Conservation (phyloP, 2,113 vertebrate species). For the Stictonetta naevosa region DNA sequence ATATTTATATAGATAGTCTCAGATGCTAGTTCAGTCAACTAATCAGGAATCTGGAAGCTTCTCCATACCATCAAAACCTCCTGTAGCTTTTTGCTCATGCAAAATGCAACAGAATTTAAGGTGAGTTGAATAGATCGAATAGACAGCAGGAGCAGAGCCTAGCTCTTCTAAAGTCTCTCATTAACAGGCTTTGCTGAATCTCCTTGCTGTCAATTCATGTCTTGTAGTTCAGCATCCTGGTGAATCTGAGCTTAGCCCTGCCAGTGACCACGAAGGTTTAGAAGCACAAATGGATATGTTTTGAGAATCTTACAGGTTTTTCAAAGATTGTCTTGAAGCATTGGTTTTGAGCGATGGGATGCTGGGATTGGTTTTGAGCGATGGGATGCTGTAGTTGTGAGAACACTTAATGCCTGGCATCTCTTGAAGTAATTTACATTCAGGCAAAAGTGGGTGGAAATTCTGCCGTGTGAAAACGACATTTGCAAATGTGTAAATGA, state of each 20-base stretch:
- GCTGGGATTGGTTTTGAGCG: neutral
- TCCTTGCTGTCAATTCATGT: neutral
- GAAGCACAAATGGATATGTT: neutral
- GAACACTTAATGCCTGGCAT: slow-evolving; percentile 54
- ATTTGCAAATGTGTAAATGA: slow-evolving; percentile 63
- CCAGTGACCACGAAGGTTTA: neutral
- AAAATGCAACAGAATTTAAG: slow-evolving; percentile 14
- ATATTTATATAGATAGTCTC: neutral
- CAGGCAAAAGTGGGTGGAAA: slow-evolving; percentile 60
- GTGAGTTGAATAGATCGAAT: neutral
- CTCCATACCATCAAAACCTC: neutral
- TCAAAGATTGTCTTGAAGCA: slow-evolving; percentile 5
- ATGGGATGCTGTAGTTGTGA: slow-evolving; percentile 38
- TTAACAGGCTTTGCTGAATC: slow-evolving; percentile 18
- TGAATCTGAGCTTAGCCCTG: neutral
- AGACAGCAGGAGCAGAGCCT: neutral
- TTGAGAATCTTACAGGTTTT: neutral
- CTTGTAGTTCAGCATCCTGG: neutral
- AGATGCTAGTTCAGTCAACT: neutral
- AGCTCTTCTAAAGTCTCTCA: neutral
- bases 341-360: neutral
- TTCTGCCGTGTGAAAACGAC: slow-evolving; percentile 30
- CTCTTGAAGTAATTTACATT: slow-evolving; percentile 46
- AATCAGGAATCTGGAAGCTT: slow-evolving; percentile 29
- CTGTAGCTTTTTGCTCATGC: neutral